Percentiles rank a stretch among this genome's conserved stretches.
Conservation (phyloP, 2,888 invertebrate species). For the Eustalomyia histrio region DNA sequence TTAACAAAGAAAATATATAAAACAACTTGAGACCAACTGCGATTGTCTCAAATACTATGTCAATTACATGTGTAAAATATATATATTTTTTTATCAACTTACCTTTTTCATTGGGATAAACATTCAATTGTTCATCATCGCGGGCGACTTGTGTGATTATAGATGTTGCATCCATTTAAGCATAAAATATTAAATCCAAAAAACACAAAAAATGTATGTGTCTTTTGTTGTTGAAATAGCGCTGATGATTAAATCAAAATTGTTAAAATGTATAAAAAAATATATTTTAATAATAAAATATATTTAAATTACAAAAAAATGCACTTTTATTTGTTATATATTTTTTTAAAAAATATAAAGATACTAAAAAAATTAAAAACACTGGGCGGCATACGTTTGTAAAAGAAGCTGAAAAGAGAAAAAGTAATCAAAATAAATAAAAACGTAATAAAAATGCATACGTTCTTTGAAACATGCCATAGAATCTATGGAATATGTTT, state of each 20-base stretch:
- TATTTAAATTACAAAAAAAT: constrained; percentile 25
- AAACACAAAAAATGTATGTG: constrained; percentile 29
- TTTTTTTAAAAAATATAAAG: constrained; percentile 35
- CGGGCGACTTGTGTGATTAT: constrained; percentile 99
- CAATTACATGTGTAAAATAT: neutral
- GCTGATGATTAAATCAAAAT: constrained; percentile 24
- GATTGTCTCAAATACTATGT: neutral
- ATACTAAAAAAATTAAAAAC: constrained; percentile 17
- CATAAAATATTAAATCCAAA: constrained; percentile 79
- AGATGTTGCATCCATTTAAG: constrained; percentile 98
- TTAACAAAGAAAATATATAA: neutral
- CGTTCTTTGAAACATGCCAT: no score
- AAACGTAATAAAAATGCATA: neutral
- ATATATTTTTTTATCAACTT: constrained; percentile 75
- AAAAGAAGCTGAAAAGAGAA: constrained; percentile 46
- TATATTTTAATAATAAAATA: constrained; percentile 22
- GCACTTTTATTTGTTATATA: constrained; percentile 38
- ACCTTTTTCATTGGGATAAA: constrained; percentile 96
- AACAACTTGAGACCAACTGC: neutral
- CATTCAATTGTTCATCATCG: constrained; percentile 97
- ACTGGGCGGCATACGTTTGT: constrained; percentile 18
- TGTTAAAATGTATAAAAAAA: neutral
- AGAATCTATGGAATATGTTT: no score
- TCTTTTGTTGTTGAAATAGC: constrained; percentile 29
- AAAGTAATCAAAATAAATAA: neutral